Evolutionary conservation across 2,888 invertebrate genomes (phyloP), one percentile per base, ranked within the genome.

Genomic region (Xanthia icteritia): DNA sequence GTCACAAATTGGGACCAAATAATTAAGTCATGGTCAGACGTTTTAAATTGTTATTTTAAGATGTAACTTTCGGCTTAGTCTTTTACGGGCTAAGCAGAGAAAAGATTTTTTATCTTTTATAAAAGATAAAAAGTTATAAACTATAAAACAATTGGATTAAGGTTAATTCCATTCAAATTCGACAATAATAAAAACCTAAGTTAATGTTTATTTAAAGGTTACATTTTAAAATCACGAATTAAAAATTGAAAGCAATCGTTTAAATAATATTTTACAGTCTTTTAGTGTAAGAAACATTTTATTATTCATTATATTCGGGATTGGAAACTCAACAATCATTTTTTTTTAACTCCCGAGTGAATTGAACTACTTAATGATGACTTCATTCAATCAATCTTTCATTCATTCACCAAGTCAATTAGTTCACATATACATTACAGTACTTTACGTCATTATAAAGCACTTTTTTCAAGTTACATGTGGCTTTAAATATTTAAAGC

Each of bases 1-100:
- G 88, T 88, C 88, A 88, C 88, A 88, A 88, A 87, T 80, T 69
- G 84, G 88, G 89, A 79, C 89, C 88, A 88, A 88, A 81, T 85
- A 77, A 6, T 74, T 85, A 81, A 81, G 73, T 75, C 54, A 66
- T 70, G 75, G 82, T 77, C 63, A 51, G 63, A 36, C 58, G 5
- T 61, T 68, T 39, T 17, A 77, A 42, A 39, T 73, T 76, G 87
- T 82, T 68, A 56, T 85, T 86, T 88, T 78, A 70, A 80, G n/a
- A 74, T 84, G 73, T 86, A 61, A 70, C 56, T 64, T 48, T 2
- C 31, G 0, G 36, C 36, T 39, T 9, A 17, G 83, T 70, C 83
- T 84, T 84, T 86, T 84, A 84, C 83, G 83, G 83, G 83, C 83
- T 61, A 39, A 20, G 67, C 56, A n/a, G 56, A 48, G 17, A 45